Base-by-base conservation (phyloP, 2,797 vertebrate species). In the Hoplostethus mediterraneus region DNA sequence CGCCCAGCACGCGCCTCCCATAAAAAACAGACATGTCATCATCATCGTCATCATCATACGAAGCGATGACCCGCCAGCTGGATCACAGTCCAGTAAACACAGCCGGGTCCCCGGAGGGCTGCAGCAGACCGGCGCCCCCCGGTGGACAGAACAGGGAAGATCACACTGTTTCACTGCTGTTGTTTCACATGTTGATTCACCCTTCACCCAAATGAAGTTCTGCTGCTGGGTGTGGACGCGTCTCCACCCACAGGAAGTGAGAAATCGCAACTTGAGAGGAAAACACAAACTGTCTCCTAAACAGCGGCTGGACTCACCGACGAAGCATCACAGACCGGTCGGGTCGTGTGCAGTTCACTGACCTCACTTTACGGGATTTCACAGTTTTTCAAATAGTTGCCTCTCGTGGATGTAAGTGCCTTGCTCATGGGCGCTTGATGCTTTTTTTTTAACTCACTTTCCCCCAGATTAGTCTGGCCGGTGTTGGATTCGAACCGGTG, bases 361-460 rank as follows among this genome's bases (percentile, higher is more conserved):
- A 7, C 10, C 6, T 40, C 38, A 40, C 38, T 2, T 40, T 8
- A 7, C 38, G 10, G 38, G 6, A 40, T 40, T 40, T 4, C 33
- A 9, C 10, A 7, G 7, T 40, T 16, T 13, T 47, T 3, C 4
- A 44, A 47, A 1, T 6, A 4, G 2, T 47, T 13, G 4, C 45
- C 67, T 63, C 65, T 42, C 59, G 71, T 5, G 28, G 65, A n/a
- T 42, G 17, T 36, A 60, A 57, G 48, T 48, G 2, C 4, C 55
- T 36, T 0, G 1, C 28, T 9, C 30, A 60, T 5, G 6, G 47
- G 47, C 47, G 1, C 8, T n/a, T 14, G 12, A 14, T 47, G 45
- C 6, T 16, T 21, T 21, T 13, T 45, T 47, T 55, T 8, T 45
- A 11, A 47, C 16, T 47, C 7, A 16, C 3, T 25, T 25, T 38